Base-by-base conservation (phyloP, 1,140 invertebrate genomes). In the Psix sp. region DNA sequence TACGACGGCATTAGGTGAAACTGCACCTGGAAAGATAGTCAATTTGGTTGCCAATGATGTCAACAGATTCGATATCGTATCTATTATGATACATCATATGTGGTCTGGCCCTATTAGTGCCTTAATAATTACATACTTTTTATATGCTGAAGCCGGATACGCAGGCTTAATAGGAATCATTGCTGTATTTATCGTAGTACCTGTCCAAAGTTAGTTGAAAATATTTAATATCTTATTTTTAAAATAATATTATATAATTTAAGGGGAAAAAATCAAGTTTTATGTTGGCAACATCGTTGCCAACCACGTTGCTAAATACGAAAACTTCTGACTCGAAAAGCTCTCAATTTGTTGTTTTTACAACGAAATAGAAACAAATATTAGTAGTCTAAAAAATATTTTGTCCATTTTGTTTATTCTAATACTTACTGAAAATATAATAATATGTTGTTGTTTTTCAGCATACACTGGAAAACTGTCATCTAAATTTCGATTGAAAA, bases 21-120 rank as follows among this genome's bases (percentile, higher is more conserved):
- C 94, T 1, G 94, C 94, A 5, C 90, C 92, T 1, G 95, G 95
- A 0, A 94, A 96, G 86, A 91, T 96, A 52, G 93, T 95, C 1
- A 96, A 96, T 86, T 83, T 95, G 2, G 88, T 96, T 35, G 93
- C 94, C 1, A 95, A 95, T 79, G 94, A 95, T 77, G 90, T 92
- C 7, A 92, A 90, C 66, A 84, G 91, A 52, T 91, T 92, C 66
- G 91, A 92, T 82, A 78, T 90, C 7, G 88, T 90, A 5, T 88
- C 88, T 3, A 84, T 91, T 13, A 88, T 91, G 62, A 81, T 91
- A 14, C 89, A 91, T 81, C 86, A 89, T 68, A 88, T 92, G 86
- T 91, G 90, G 91, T 86, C 89, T 0, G 92, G 91, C 0, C 93
- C 94, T 3, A 38, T 92, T 0, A 88, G 91, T 14, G 87, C 91